Evolutionary conservation across 2,113 vertebrate species (phyloP), one percentile per base, ranked within the genome.

Genomic region (Sinocyclocheilus anshuiensis): DNA sequence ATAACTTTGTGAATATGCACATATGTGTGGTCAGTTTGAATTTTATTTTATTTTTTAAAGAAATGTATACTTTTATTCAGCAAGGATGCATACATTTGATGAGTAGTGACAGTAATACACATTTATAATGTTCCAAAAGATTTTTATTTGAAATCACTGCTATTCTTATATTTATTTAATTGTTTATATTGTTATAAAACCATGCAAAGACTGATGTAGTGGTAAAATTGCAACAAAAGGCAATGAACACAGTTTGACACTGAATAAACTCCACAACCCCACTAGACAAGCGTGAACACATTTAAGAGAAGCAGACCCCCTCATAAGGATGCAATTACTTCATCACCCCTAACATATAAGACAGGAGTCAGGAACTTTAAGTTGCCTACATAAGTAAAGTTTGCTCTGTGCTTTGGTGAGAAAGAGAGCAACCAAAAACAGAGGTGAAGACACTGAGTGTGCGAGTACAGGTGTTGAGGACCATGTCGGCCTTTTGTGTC

Each of bases 401-500:
- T 81, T 77, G 63, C 81, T 81, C 57, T 82, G 76, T 72, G 81
- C 71, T 78, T 87, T 88, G 87, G 81, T 85, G 55, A 75, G 82
- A 87, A 87, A 88, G 61, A 80, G 45, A 81, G 81, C 33, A 81
- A 81, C 84, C 29, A 16, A 77, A 78, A 86, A 45, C 42, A 76
- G 53, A 63, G 75, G 65, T 81, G 59, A 78, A 76, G 61, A 84
- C 78, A 77, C 84, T 39, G 77, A 77, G 84, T 78, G 53, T 74
- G 53, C 77, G 77, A 82, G 83, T 87, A 39, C 33, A 82, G 77
- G 22, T 85, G 71, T 74, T 53, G 84, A 65, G 59, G 83, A 89
- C 83, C 88, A 86, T 87, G 72, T 89, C 85, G 71, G 88, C 88
- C 88, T 89, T 83, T 87, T 82, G 88, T 85, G 88, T 85, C 83